phyloP scores from a whole-genome alignment of 2,888 invertebrate species.

The Lagria hirta region DNA sequence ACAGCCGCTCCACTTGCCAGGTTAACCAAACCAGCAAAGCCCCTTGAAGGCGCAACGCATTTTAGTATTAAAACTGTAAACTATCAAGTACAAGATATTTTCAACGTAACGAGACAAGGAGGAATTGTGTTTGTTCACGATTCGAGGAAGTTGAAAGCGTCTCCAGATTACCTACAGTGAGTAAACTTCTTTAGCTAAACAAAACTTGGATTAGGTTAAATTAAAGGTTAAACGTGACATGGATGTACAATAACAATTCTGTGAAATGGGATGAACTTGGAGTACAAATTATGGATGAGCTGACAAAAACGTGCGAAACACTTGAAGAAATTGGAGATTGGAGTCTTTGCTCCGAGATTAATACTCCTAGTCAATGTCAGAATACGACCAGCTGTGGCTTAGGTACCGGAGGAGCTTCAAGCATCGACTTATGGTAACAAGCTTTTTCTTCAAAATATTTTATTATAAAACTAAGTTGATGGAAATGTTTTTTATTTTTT shows the following conservation, averaged over 20 bases:
- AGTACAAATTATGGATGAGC: constrained; percentile 47
- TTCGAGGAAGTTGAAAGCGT: constrained; percentile 51
- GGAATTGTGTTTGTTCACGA: constrained; percentile 63
- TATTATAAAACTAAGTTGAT: too few species aligned
- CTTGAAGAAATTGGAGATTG: constrained; percentile 40
- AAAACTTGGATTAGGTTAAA: constrained; percentile 1
- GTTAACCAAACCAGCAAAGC: constrained; percentile 53
- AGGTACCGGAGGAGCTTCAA: constrained; percentile 55
- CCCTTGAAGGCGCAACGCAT: constrained; percentile 30
- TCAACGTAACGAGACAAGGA: constrained; percentile 57
- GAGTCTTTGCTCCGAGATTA: constrained; percentile 57
- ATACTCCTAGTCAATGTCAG: constrained; percentile 56
- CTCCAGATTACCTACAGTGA: constrained; percentile 53
- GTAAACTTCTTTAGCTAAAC: background rate
- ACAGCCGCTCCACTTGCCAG: constrained; percentile 55
- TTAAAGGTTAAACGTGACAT: constrained; percentile 53
- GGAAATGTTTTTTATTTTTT: constrained; percentile 6
- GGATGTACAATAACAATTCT: constrained; percentile 42
- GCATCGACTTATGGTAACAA: constrained; percentile 37
- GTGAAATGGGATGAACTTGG: constrained; percentile 41
- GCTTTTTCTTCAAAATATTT: too few species aligned
- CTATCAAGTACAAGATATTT: constrained; percentile 46
- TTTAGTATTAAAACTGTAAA: constrained; percentile 16
- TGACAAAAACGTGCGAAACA: constrained; percentile 40
- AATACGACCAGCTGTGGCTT: constrained; percentile 58